Evolutionary conservation across 2,888 invertebrate genomes (phyloP).

Genomic region (Myopa tessellatipennis): DNA sequence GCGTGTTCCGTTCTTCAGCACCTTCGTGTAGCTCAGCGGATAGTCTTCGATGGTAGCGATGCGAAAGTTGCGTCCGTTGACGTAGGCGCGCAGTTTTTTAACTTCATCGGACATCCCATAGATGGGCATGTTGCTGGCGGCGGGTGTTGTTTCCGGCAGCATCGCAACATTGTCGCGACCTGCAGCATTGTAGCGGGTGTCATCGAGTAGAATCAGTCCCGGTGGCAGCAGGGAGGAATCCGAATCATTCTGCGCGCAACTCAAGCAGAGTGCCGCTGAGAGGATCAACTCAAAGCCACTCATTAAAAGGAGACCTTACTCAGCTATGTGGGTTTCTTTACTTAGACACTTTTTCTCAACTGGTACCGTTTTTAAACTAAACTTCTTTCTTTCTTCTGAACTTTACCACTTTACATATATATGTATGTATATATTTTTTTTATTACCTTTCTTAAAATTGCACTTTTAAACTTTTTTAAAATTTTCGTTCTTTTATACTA

Average conservation of each 20-base stretch:
- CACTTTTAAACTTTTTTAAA: too few relatives aligned
- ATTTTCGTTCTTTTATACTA: too few relatives aligned
- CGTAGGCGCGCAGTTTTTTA: conserved; percentile 54
- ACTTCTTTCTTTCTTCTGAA: background rate
- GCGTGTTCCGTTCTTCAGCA: conserved; percentile 70
- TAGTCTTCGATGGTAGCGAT: conserved; percentile 71
- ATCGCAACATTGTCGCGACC: background rate
- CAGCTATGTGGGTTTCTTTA: background rate
- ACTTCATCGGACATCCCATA: background rate
- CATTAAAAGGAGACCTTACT: conserved; percentile 39
- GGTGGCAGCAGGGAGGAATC: conserved; percentile 48
- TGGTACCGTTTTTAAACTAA: background rate
- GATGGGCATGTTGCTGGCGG: conserved; percentile 36
- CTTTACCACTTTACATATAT: background rate
- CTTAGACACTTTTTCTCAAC: background rate
- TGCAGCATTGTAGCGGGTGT: conserved; percentile 41
- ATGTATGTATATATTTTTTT: background rate
- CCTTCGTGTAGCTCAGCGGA: conserved; percentile 72
- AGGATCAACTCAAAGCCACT: conserved; percentile 61
- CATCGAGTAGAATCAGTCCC: conserved; percentile 50
- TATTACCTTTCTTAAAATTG: background rate
- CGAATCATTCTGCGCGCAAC: conserved; percentile 54
- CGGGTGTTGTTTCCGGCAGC: background rate
- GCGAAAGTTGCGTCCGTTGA: conserved; percentile 62
- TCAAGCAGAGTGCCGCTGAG: conserved; percentile 59